Base-by-base conservation (phyloP, 2,797 vertebrate genomes). In the Bovichtus diacanthus region DNA sequence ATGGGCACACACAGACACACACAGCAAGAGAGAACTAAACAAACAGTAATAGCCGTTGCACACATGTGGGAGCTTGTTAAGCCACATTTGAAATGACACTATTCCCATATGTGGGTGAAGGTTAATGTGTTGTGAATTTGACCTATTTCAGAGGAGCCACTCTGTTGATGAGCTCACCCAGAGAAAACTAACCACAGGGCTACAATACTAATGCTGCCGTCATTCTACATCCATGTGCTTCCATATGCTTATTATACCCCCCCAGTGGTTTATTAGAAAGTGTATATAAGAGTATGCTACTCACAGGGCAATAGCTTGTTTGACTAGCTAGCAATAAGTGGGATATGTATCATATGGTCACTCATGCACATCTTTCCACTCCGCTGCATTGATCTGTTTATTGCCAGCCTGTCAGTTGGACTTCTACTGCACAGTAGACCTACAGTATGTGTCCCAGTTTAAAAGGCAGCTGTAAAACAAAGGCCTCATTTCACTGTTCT, bases 401-500 rank as follows among this genome's bases (percentile, higher is more conserved):
- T 73, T 77, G 54, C 74, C 63, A 72, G 78, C 60, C 76, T 80
- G 71, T 87, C 84, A 70, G 61, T 72, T 64, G 44, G 38, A 73
- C 76, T 63, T 78, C 54, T 43, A 60, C 51, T 59, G 39, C 21
- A 47, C 47, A 79, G 53, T 18, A 44, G 21, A 60, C 70, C 56
- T 41, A n/a, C n/a, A n/a, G n/a, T n/a, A 54, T 73, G 82, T 91
- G 93, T 84, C 93, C 93, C 85, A 92, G 78, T 93, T 95, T 87
- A 75, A 90, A 66, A 61, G 80, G 58, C 79, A 87, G 71, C 67
- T 69, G 75, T 86, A 84, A 84, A 86, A 81, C 70, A 67, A 63
- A 85, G 84, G 76, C 88, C 87, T 91, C 85, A 75, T 91, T 94
- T 90, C 67, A 60, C 65, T 27, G 53, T 70, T 73, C 85, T 88